Evolutionary conservation across 2,113 vertebrate species (phyloP), one percentile per base, ranked within the genome.

Genomic region (Hyla sarda): DNA sequence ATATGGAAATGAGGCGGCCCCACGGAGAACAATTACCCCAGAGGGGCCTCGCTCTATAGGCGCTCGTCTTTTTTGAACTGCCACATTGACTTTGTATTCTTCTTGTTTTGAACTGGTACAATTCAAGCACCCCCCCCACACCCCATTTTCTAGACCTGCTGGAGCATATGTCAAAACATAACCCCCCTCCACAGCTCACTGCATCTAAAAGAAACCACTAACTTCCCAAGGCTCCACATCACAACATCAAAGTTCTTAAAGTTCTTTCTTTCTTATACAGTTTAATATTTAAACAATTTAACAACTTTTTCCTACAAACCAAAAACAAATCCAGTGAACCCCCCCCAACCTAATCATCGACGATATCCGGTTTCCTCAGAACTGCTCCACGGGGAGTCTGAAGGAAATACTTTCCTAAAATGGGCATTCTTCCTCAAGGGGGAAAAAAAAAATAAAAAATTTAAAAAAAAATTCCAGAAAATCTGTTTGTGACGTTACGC

Each of bases 21-120:
- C 41, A 50, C 28, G 48, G 50, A 62, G 41, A 74, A 72, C 50
- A 80, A 86, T 82, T 23, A 48, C 85, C 77, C 54, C 34, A 25
- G 69, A n/a, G 48, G 62, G 84, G 84, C 84, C 77, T 73, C 84
- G 28, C 19, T 32, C 76, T 48, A 86, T 81, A 50, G 45, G 17
- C n/a, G 34, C 21, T n/a, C 19, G n/a, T 47, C 71, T 83, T 69
- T 41, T 75, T 78, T 85, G 84, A 86, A 72, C 62, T 45, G 48
- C n/a, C 48, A 73, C 62, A 79, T 25, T 69, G 74, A 85, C 83
- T 85, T 69, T 77, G 72, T 6, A 85, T 23, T 3, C 47, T 23
- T 47, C 34, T 58, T 56, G 69, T 73, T 86, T 69, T 73, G n/a
- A 48, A 74, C 67, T 32, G 19, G 17, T 75, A 19, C 54, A 47